Evolutionary conservation across 2,888 invertebrate species (phyloP).

Genomic region (Tetramorium bicarinatum): DNA sequence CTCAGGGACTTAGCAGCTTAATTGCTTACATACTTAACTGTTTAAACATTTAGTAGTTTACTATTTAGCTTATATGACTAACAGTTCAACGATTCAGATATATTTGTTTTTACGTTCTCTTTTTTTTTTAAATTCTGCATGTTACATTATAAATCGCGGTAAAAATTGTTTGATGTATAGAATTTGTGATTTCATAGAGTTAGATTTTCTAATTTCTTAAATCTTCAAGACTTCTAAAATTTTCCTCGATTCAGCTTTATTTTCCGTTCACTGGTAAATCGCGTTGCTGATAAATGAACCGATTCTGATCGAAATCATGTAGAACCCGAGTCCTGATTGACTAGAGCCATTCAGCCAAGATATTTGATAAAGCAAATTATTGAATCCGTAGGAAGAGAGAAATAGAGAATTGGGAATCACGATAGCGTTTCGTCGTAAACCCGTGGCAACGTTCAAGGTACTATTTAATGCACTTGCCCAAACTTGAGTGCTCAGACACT

Average conservation of each 20-base stretch:
- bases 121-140: background rate
- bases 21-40: background rate
- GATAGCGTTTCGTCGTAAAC: conserved; percentile 63
- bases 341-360: background rate
- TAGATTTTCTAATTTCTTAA: background rate
- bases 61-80: background rate
- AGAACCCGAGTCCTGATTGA: background rate
- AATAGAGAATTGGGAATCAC: conserved; percentile 71
- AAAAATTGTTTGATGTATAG: background rate
- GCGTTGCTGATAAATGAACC: conserved; percentile 21
- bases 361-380: conserved; percentile 43
- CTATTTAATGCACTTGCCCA: conserved; percentile 50
- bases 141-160: too few relatives aligned
- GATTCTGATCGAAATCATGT: background rate
- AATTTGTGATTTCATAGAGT: background rate
- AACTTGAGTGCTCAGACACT: conserved; percentile 60
- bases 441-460: conserved; percentile 82
- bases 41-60: conserved; percentile 1
- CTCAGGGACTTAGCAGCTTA: background rate
- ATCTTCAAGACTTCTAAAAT: background rate
- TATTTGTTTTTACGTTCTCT: background rate
- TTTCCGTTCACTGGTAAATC: background rate
- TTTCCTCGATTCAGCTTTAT: conserved; percentile 5
- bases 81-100: background rate
- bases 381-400: conserved; percentile 76